Conservation (phyloP, 2,888 invertebrate species). For the Lochmaea capreae region DNA sequence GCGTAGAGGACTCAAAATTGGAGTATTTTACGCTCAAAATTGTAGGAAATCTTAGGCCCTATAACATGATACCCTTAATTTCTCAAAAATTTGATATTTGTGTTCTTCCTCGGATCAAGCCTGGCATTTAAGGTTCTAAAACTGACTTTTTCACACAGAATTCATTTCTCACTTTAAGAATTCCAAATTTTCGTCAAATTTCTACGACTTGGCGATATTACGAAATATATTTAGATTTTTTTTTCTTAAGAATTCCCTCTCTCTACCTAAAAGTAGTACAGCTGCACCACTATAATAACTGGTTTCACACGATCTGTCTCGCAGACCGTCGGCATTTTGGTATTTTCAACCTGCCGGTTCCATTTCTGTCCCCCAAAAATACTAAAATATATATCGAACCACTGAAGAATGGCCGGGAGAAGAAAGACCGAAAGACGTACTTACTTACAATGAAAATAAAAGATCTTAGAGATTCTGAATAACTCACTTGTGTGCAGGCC, state of each 20-base stretch:
- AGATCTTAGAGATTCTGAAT: conserved; percentile 25
- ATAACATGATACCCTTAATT: too few relatives aligned
- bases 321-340: conserved; percentile 33
- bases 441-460: conserved; percentile 30
- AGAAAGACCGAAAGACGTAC: conserved; percentile 5
- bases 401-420: not conserved
- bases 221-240: not conserved
- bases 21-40: too few relatives aligned
- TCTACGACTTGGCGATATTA: too few relatives aligned
- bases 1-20: too few relatives aligned
- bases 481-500: conserved; percentile 26
- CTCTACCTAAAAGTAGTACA: conserved; percentile 5
- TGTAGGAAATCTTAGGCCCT: too few relatives aligned
- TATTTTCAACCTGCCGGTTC: conserved; percentile 36
- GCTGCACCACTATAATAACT: conserved; percentile 35
- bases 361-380: conserved; percentile 23
- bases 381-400: conserved; percentile 9
- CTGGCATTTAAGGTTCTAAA: too few relatives aligned
- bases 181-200: too few relatives aligned
- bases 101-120: too few relatives aligned
- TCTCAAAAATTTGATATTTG: too few relatives aligned
- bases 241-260: not conserved
- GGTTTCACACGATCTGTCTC: conserved; percentile 45
- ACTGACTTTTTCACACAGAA: too few relatives aligned
- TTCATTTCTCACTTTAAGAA: too few relatives aligned